These are phyloP conservation scores for Cyprinodon tularosa DNA, from an alignment of 2,113 vertebrate genomes.

Conservation along the genomic window DNA sequence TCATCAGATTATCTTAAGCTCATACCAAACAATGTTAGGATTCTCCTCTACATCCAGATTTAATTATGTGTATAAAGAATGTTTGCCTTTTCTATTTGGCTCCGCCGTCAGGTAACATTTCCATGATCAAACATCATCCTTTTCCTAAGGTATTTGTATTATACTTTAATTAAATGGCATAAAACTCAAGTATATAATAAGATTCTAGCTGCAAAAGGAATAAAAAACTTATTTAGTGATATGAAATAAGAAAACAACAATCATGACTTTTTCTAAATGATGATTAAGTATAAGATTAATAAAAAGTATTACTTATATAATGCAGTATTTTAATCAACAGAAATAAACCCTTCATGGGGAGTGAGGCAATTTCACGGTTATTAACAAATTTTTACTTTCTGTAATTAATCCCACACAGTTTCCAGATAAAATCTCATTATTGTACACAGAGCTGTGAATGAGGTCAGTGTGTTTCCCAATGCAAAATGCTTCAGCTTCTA, in stretches of 20 bases:
- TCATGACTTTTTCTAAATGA: not conserved
- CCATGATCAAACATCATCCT: not conserved
- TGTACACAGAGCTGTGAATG: not conserved
- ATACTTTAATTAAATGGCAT: not conserved
- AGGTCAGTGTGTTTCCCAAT: conserved; percentile 1
- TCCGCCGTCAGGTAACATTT: no score
- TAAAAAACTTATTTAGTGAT: not conserved
- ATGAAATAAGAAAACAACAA: not conserved
- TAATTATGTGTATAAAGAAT: not conserved
- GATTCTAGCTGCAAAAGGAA: not conserved
- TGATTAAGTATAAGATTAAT: not conserved
- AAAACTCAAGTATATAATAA: not conserved
- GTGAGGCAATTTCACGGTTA: conserved; percentile 20
- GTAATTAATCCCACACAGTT: conserved; percentile 36
- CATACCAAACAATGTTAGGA: not conserved
- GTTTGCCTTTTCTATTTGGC: no score
- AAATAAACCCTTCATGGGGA: conserved; percentile 24
- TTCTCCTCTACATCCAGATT: not conserved
- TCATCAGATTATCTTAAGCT: not conserved
- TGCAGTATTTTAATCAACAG: conserved; percentile 14
- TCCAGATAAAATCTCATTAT: not conserved
- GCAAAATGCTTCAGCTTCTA: not conserved
- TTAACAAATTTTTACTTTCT: conserved; percentile 27
- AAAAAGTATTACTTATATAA: conserved; percentile 7
- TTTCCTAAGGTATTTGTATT: not conserved